Evolutionary conservation across 2,797 vertebrate species (phyloP).

Genomic region (Hypotaenidia okinawae): DNA sequence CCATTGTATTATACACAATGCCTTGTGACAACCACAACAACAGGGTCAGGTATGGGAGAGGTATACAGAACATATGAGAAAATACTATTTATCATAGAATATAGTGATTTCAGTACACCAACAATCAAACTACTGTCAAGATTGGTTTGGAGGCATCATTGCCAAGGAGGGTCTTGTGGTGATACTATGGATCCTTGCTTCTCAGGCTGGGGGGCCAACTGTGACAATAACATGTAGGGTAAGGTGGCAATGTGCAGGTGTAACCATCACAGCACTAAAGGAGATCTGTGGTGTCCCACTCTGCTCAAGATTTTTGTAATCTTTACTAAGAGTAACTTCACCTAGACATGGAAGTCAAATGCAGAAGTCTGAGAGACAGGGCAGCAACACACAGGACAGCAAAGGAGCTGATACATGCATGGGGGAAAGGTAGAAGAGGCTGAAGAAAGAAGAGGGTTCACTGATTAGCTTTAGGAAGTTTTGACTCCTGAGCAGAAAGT

Average conservation of each 20-base stretch:
- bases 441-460: background rate
- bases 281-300: background rate
- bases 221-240: background rate
- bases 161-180: background rate
- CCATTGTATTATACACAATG: background rate
- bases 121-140: background rate
- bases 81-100: background rate
- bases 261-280: background rate
- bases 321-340: background rate
- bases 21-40: background rate
- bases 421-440: background rate
- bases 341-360: background rate
- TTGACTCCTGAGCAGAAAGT: background rate
- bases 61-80: background rate
- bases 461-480: background rate
- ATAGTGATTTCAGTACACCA: background rate
- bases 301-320: background rate
- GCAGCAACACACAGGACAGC: background rate
- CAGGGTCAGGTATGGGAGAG: background rate
- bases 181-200: background rate
- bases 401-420: background rate
- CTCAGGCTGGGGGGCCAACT: background rate
- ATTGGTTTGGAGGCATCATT: background rate
- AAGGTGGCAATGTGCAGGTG: background rate
- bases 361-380: background rate